Evolutionary conservation across 2,113 vertebrate genomes (phyloP), one percentile per base, ranked within the genome.

Genomic region (Chaetorhynchus papuensis): DNA sequence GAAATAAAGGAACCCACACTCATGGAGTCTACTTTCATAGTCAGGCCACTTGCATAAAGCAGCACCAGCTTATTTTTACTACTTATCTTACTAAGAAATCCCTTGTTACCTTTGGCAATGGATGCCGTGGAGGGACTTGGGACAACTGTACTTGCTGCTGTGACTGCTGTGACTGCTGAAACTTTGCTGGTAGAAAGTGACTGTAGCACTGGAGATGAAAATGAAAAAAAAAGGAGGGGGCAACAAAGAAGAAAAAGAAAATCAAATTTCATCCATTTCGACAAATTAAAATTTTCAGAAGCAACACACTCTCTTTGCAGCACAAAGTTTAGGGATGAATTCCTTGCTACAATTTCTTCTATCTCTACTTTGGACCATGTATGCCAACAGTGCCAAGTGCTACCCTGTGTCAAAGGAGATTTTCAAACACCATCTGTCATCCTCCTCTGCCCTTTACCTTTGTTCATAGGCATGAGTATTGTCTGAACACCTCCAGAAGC

Each of bases 391-490:
- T 33, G 72, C 64, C 69, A 89, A 84, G 92, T 45, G 72, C 96
- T 95, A 93, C 81, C 39, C 96, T 96, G 54, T 28, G 83, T 84
- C 83, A 93, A 93, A 95, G 64, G 84, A 92, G 87, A 90, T 89
- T 95, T 96, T 65, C 87, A 96, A 91, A 96, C 60, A 96, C 56
- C 90, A 86, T 81, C 75, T 95, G 92, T 80, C 83, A 87, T 92
- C 83, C 93, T 95, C 93, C 83, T 93, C 91, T 93, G 92, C 83
- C 91, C 81, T 97, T 92, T 80, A 98, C 99, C 99, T 98, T 99
- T 99, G 92, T 99, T 98, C 77, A 99, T 98, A 86, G 99, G 99
- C 99, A 99, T 99, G 91, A 99, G 97, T 57, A 99, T 98, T 30
- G 99, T 99, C 98, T 99, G 99, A 94, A 99, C 97, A 30, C 98